Evolutionary conservation across 2,113 vertebrate genomes (phyloP).

Genomic region (Otolemur garnettii): DNA sequence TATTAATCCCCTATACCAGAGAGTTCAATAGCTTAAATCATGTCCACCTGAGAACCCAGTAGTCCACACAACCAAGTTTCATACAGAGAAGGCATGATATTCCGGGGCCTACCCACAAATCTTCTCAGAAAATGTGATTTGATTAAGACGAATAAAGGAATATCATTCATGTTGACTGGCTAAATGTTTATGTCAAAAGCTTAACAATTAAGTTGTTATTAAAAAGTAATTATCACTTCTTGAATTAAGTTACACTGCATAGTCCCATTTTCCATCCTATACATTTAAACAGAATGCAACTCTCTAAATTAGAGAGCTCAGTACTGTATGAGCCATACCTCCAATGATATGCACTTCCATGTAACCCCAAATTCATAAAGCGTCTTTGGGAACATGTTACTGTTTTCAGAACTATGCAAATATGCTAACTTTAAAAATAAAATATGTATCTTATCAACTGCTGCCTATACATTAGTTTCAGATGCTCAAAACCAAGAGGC

Average conservation of each 20-base stretch:
- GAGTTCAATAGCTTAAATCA: neutral
- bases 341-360: neutral
- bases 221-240: slow-evolving; percentile 35
- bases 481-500: neutral
- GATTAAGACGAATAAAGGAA: neutral
- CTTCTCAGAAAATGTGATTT: neutral
- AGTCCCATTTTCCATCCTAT: neutral
- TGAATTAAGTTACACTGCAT: neutral
- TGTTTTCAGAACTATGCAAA: slow-evolving; percentile 1
- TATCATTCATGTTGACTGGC: neutral
- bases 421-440: neutral
- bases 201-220: neutral
- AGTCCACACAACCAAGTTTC: neutral
- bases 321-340: neutral
- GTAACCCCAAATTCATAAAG: neutral
- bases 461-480: neutral
- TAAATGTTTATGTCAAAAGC: slow-evolving; percentile 12
- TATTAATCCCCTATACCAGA: neutral
- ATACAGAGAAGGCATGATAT: neutral
- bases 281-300: neutral
- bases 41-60: neutral
- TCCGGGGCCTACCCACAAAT: neutral
- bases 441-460: neutral
- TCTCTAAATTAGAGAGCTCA: neutral
- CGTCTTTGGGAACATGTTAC: neutral